Evolutionary conservation across 2,888 invertebrate species (phyloP).

Genomic region (Calliopum simillimum): DNA sequence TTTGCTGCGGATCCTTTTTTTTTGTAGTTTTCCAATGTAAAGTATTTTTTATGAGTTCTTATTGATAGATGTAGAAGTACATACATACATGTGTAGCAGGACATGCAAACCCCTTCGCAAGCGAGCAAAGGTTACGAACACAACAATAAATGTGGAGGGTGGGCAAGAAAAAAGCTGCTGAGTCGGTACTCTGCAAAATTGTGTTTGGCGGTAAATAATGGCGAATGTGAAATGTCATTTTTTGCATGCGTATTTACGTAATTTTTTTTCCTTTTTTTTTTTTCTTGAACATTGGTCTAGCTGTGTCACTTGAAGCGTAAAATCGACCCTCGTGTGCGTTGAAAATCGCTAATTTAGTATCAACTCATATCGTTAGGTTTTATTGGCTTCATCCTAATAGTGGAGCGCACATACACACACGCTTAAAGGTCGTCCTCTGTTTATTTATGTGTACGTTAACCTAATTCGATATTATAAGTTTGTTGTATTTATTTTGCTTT

Average conservation of each 20-base stretch:
- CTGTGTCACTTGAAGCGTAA: slow-evolving; percentile 56
- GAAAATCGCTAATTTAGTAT: slow-evolving; percentile 56
- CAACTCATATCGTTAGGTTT: slow-evolving; percentile 66
- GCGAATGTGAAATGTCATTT: not conserved
- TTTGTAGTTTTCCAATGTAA: slow-evolving; percentile 23
- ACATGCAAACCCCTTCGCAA: slow-evolving; percentile 57
- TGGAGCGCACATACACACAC: slow-evolving; percentile 39
- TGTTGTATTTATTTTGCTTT: too few relatives aligned
- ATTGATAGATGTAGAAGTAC: slow-evolving; percentile 22
- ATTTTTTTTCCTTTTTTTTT: not conserved
- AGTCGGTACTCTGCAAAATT: slow-evolving; percentile 62
- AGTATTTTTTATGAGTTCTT: slow-evolving; percentile 33
- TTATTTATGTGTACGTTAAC: too few relatives aligned
- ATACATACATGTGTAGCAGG: slow-evolving; percentile 52
- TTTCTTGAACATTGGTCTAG: not conserved
- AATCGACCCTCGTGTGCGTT: slow-evolving; percentile 50
- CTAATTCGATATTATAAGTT: too few relatives aligned
- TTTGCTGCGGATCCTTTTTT: slow-evolving; percentile 22
- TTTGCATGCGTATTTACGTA: slow-evolving; percentile 4
- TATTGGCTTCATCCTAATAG: slow-evolving; percentile 64
- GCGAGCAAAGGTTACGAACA: not conserved
- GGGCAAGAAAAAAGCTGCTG: slow-evolving; percentile 55
- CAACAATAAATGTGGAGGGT: slow-evolving; percentile 5
- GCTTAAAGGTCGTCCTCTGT: not conserved
- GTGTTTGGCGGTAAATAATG: slow-evolving; percentile 46